Conservation (phyloP, 2,113 vertebrate species). For the Puntigrus tetrazona region DNA sequence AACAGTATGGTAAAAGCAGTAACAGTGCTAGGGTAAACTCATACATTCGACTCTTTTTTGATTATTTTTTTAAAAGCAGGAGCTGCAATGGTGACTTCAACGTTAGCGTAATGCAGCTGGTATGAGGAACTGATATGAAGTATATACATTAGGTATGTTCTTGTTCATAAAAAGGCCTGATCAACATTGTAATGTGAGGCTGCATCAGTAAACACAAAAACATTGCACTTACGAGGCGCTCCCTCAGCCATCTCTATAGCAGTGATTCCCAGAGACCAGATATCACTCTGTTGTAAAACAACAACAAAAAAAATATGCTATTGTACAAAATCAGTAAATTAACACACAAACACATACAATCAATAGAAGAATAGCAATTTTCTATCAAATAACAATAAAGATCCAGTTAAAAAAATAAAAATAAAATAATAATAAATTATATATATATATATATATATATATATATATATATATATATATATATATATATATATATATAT, state of each 20-base stretch:
- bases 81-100: background rate
- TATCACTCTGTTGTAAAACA: conserved; percentile 81
- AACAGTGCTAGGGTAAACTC: background rate
- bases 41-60: background rate
- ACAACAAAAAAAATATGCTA: background rate
- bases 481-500: no score
- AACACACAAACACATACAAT: background rate
- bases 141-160: background rate
- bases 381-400: background rate
- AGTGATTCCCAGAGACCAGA: conserved; percentile 93
- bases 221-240: conserved; percentile 84
- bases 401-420: background rate
- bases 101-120: background rate
- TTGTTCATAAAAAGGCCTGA: background rate
- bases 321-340: background rate
- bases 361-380: background rate
- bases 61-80: background rate
- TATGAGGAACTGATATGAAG: background rate
- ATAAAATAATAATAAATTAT: no score
- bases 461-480: no score
- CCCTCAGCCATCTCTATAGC: conserved; percentile 95
- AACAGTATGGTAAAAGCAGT: background rate
- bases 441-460: no score
- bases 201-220: conserved; percentile 16
- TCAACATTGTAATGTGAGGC: background rate